Evolutionary conservation across 2,113 vertebrate genomes (phyloP).

Genomic region (Heterotilapia buettikoferi): DNA sequence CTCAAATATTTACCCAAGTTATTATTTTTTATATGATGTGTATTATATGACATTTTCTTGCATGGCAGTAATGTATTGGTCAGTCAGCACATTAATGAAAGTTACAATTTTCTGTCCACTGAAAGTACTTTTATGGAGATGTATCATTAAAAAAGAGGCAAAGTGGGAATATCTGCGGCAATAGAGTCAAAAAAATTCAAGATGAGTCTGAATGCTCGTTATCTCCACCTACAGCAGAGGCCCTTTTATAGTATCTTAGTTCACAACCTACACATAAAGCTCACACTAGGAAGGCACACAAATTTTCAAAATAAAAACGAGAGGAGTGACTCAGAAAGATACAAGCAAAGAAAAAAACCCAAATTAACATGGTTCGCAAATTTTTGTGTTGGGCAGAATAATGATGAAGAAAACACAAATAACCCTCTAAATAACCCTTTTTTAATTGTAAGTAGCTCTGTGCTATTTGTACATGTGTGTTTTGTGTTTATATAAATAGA

Average conservation of each 20-base stretch:
- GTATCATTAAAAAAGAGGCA: background rate
- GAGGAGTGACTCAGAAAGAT: background rate
- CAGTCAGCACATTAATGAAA: background rate
- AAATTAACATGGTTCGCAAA: background rate
- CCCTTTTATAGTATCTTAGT: background rate
- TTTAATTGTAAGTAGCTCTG: background rate
- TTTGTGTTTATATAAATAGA: background rate
- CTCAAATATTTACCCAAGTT: background rate
- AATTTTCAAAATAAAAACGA: background rate
- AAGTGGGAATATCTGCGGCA: background rate
- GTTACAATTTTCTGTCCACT: background rate
- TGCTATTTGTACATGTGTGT: background rate
- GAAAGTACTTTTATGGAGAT: background rate
- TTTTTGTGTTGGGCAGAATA: background rate
- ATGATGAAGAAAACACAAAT: background rate
- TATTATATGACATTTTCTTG: background rate
- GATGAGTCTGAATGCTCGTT: background rate
- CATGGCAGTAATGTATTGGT: background rate
- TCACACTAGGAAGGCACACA: background rate
- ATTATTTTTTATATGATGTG: background rate
- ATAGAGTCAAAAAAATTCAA: background rate
- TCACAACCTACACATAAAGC: background rate
- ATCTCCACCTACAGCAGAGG: background rate
- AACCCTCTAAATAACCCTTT: background rate
- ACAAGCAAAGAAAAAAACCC: background rate